A percentile compares a stretch with the other conserved stretches of the same genome.
phyloP scores from a whole-genome alignment of 1,140 invertebrate genomes.

The Aphaenogaster rudis region DNA sequence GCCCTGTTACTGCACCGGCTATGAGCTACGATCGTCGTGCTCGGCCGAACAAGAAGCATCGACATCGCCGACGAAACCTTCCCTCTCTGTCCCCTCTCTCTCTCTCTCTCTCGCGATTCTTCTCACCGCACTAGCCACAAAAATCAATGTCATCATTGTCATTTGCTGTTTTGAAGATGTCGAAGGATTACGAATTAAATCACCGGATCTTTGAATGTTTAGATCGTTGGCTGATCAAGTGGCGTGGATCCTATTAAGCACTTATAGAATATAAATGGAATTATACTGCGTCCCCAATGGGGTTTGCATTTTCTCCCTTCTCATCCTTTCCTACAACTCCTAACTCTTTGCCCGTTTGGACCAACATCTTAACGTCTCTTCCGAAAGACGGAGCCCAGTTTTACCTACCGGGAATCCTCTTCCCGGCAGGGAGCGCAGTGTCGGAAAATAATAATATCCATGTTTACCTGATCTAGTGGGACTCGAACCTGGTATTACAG shows the following conservation, averaged over 20 bases:
- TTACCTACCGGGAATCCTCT: too few species aligned
- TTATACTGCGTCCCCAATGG: too few species aligned
- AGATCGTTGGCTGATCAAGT: background rate
- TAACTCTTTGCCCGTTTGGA: too few species aligned
- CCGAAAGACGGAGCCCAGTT: too few species aligned
- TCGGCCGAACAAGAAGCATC: constrained; percentile 43
- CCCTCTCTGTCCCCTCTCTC: background rate
- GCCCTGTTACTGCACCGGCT: constrained; percentile 4
- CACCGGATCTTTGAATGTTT: background rate
- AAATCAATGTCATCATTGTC: background rate
- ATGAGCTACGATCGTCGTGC: constrained; percentile 47
- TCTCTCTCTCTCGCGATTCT: constrained; percentile 5
- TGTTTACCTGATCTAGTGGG: too few species aligned
- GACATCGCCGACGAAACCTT: constrained; percentile 41
- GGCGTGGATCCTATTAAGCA: background rate
- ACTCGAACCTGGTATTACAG: too few species aligned
- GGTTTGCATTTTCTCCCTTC: too few species aligned
- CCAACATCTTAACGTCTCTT: too few species aligned
- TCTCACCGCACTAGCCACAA: background rate
- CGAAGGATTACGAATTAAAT: background rate
- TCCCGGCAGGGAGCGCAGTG: too few species aligned
- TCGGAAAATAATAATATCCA: too few species aligned
- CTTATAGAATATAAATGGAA: background rate
- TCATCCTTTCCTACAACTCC: too few species aligned
- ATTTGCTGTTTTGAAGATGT: background rate